Conservation (phyloP, 2,113 vertebrate species). For the Fulica atra region DNA sequence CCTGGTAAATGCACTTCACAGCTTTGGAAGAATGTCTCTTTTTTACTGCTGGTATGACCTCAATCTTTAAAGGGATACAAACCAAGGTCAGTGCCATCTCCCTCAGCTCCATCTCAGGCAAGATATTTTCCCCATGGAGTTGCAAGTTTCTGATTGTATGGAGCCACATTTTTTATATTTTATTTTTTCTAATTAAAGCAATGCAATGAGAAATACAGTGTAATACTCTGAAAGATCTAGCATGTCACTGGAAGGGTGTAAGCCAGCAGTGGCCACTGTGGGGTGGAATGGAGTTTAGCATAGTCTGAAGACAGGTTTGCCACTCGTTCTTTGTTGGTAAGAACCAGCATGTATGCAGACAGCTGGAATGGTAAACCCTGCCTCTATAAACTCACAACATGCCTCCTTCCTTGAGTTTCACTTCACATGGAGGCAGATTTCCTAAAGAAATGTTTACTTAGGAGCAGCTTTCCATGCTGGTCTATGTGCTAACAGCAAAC, state of each 20-base stretch:
- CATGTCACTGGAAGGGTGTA: background rate
- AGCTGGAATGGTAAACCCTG: background rate
- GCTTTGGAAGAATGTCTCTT: background rate
- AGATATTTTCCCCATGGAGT: background rate
- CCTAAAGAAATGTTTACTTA: background rate
- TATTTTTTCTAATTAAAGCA: background rate
- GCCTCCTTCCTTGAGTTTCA: background rate
- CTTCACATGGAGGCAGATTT: background rate
- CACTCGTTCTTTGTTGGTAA: fast-evolving
- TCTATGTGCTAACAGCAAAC: background rate
- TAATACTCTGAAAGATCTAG: background rate
- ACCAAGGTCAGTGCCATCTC: background rate
- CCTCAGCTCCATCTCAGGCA: background rate
- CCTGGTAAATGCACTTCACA: background rate
- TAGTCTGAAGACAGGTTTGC: background rate
- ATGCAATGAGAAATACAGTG: background rate
- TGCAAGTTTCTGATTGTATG: background rate
- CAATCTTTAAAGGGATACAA: background rate
- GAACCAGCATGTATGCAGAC: background rate
- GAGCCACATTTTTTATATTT: too few relatives aligned
- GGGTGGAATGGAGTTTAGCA: background rate
- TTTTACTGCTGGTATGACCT: background rate
- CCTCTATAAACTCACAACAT: background rate
- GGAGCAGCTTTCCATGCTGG: background rate
- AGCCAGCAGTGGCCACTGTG: background rate